These are phyloP conservation scores for Otus sunia DNA, from an alignment of 2,113 vertebrate species.

Conservation along the genomic window DNA sequence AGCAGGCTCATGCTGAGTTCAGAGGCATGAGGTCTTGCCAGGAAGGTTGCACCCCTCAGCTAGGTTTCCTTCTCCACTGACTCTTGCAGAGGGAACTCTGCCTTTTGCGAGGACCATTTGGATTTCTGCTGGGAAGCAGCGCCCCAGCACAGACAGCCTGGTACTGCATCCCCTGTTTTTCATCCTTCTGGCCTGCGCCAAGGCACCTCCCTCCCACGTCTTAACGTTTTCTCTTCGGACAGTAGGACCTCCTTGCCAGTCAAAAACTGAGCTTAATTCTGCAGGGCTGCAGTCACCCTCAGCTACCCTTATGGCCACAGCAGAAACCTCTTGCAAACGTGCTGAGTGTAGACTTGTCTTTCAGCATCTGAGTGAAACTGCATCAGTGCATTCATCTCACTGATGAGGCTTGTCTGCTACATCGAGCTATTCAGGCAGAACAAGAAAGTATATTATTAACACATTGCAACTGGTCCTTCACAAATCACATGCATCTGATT, in stretches of 20 bases:
- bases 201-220: too few species aligned
- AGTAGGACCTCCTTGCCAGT: neutral
- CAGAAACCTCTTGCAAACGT: neutral
- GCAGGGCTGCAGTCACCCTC: neutral
- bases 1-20: slow-evolving; percentile 27
- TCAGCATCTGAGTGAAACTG: neutral
- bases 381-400: accelerated
- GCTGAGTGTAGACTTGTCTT: neutral
- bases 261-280: neutral
- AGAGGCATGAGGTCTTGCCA: slow-evolving; percentile 1
- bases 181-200: neutral
- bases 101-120: neutral
- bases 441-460: neutral
- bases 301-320: neutral
- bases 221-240: neutral
- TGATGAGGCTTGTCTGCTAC: neutral
- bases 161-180: neutral
- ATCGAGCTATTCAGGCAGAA: neutral
- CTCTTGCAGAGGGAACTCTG: neutral
- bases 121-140: slow-evolving; percentile 29
- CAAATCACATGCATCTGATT: neutral
- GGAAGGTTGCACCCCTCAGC: neutral
- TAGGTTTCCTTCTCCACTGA: neutral
- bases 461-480: neutral
- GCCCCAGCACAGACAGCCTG: neutral